Evolutionary conservation across 2,888 invertebrate genomes (phyloP), one percentile per base, ranked within the genome.

Genomic region (Caenorhabditis japonica): DNA sequence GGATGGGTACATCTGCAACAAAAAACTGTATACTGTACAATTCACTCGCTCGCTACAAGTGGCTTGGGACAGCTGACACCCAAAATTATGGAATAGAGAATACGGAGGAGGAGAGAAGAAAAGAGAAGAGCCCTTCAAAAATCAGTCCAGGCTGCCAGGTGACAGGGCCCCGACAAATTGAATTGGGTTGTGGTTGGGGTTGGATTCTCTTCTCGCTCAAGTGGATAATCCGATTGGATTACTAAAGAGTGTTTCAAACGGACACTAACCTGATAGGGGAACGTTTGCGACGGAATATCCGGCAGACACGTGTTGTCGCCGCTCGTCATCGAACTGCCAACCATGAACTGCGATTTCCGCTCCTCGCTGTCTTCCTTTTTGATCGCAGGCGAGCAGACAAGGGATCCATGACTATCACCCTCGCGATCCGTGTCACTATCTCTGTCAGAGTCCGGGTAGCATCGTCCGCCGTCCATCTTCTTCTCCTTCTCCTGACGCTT

Each of bases 401-500:
- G 25, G n/a, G 55, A 56, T 46, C 64, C 56, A 49, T 56, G 30
- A 23, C 61, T 62, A n/a, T 44, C 61, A 23, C 43, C 41, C 17
- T 58, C 68, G 8, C 46, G 13, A 12, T 68, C 68, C 3, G 56
- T 41, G 25, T 68, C 68, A 19, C 19, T 46, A 12, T 68, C 58
- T 21, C 49, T 34, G 17, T 51, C 55, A 7, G 49, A 47, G 4
- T 46, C 30, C 17, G 41, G 53, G 19, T 39, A 39, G n/a, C 69
- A 33, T n/a, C n/a, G n/a, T 41, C 73, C 55, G 3, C 75, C 79
- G 36, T 69, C 76, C 76, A 79, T 76, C 47, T 53, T 39, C 44
- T 56, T 49, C 46, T 79, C 79, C 17, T 73, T 74, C 25, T 76
- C 74, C 36, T 79, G 76, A 19, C 81, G 39, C 59, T 81, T 81